Conservation (phyloP, 2,797 vertebrate species). For the Phylloscopus collybita region DNA sequence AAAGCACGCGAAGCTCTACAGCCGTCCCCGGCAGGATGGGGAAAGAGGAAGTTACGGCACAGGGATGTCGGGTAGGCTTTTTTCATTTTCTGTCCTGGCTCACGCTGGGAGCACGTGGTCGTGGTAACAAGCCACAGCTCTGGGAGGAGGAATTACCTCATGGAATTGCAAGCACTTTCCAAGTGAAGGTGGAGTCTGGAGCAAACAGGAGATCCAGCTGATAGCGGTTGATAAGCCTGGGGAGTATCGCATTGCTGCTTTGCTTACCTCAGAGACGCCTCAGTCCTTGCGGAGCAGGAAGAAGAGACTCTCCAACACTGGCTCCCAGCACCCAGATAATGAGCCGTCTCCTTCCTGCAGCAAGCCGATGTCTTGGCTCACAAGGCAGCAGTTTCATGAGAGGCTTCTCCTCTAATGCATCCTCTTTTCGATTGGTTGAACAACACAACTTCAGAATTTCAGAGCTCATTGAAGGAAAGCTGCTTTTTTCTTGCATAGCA, state of each 20-base stretch:
- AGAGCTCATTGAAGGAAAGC: neutral
- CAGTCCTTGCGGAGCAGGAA: neutral
- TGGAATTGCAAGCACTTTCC: neutral
- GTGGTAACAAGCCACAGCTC: neutral
- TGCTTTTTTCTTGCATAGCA: neutral
- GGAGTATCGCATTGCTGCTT: neutral
- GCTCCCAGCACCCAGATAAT: neutral
- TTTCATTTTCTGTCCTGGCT: neutral
- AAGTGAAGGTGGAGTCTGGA: constrained; percentile 47
- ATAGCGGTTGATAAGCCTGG: neutral
- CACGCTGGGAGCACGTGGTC: neutral
- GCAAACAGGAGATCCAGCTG: constrained; percentile 23
- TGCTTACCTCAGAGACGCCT: neutral
- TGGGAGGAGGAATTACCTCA: constrained; percentile 15
- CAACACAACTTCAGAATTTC: neutral
- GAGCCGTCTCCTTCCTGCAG: neutral
- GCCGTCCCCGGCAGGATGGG: neutral
- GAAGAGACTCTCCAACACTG: neutral
- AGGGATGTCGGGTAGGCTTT: rapidly evolving
- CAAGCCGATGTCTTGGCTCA: neutral
- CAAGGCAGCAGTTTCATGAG: neutral
- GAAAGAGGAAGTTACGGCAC: neutral
- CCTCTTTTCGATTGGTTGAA: neutral
- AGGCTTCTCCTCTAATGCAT: neutral
- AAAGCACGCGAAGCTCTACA: rapidly evolving